phyloP scores from a whole-genome alignment of 2,888 invertebrate species.

The Cryptocephalus moraei region DNA sequence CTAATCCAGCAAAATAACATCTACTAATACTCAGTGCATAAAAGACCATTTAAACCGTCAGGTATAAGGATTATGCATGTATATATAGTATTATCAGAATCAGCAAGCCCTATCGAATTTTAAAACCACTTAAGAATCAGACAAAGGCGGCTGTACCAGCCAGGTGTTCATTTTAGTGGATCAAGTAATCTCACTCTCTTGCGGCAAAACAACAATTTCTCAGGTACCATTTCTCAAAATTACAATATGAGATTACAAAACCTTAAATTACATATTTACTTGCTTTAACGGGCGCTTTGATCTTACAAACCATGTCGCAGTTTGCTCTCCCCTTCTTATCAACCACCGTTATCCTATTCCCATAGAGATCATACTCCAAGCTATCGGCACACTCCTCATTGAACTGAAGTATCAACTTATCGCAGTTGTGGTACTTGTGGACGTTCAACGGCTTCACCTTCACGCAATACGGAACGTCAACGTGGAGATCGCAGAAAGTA shows the following conservation, averaged over 20 bases:
- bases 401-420: conserved; percentile 24
- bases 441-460: conserved; percentile 28
- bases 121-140: too few relatives aligned
- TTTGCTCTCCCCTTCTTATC: conserved; percentile 8
- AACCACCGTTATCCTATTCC: conserved; percentile 19
- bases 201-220: too few relatives aligned
- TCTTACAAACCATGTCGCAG: conserved; percentile 17
- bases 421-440: conserved; percentile 27
- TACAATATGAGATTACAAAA: too few relatives aligned
- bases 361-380: conserved; percentile 17
- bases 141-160: too few relatives aligned
- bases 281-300: conserved; percentile 32
- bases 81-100: not conserved
- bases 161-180: too few relatives aligned
- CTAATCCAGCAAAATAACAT: too few relatives aligned
- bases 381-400: conserved; percentile 12
- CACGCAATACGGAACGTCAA: conserved; percentile 26
- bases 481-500: conserved; percentile 27
- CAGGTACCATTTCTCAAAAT: too few relatives aligned
- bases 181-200: too few relatives aligned
- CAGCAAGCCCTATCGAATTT: too few relatives aligned
- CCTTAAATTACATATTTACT: conserved; percentile 20
- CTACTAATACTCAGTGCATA: too few relatives aligned
- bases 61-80: too few relatives aligned
- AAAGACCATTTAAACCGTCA: too few relatives aligned